These are phyloP conservation scores for Spisula solida DNA, from an alignment of 2,888 invertebrate species.

Conservation along the genomic window DNA sequence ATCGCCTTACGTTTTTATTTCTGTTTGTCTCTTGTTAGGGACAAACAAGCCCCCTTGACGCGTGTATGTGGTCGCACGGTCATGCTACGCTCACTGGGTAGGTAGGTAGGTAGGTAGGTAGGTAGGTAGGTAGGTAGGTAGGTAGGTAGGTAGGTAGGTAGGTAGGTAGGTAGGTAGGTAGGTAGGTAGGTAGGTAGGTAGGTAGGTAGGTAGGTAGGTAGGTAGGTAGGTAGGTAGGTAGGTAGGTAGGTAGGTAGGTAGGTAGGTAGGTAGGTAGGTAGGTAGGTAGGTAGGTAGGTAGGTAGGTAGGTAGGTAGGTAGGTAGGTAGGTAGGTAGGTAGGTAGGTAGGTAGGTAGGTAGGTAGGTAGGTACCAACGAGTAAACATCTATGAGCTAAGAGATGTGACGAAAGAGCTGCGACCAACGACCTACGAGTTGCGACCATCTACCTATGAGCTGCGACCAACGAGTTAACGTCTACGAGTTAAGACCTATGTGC, in stretches of 20 bases:
- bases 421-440: too few species aligned
- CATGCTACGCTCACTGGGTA: too few species aligned
- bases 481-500: too few species aligned
- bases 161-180: conserved; percentile 7
- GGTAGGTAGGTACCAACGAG: conserved; percentile 18
- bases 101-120: conserved; percentile 7
- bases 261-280: conserved; percentile 15
- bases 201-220: background rate
- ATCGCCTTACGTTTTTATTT: too few species aligned
- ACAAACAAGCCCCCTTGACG: too few species aligned
- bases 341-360: conserved; percentile 18
- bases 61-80: too few species aligned
- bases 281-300: conserved; percentile 18
- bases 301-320: conserved; percentile 18
- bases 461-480: too few species aligned
- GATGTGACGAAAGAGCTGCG: too few species aligned
- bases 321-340: conserved; percentile 15
- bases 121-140: background rate
- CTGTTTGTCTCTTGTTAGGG: too few species aligned
- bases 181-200: background rate
- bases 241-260: conserved; percentile 18
- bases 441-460: too few species aligned
- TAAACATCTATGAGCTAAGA: background rate
- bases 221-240: background rate
- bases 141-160: background rate